Conservation (phyloP, 2,888 invertebrate genomes). For the Frankliniella intonsa region DNA sequence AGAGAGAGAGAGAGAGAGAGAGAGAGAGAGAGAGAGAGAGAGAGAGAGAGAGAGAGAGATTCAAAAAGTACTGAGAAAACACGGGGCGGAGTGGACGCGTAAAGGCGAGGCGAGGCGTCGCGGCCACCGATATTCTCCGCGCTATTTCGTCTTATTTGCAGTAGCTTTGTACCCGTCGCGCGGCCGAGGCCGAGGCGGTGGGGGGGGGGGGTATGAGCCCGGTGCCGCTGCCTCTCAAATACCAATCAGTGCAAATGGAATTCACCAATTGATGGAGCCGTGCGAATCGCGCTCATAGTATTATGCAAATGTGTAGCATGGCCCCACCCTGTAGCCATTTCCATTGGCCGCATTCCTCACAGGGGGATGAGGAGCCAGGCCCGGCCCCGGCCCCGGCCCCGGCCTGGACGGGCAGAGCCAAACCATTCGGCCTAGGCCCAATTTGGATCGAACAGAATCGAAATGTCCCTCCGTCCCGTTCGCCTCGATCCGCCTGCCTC, state of each 20-base stretch:
- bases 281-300: slow-evolving; percentile 17
- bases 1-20: background rate
- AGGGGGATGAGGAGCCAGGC: background rate
- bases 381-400: background rate
- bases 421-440: background rate
- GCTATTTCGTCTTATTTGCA: background rate
- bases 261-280: slow-evolving; percentile 24
- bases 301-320: slow-evolving; percentile 18
- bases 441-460: slow-evolving; percentile 10
- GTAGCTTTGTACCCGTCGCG: no score
- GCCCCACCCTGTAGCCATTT: background rate
- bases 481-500: background rate
- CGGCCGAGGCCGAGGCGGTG: background rate
- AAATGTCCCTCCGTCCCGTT: background rate
- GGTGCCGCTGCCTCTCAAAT: background rate
- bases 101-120: background rate
- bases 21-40: background rate
- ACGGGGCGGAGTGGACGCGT: background rate
- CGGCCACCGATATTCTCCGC: background rate
- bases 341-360: slow-evolving; percentile 13
- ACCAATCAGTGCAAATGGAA: slow-evolving; percentile 13
- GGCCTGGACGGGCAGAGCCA: background rate
- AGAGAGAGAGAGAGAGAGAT: background rate
- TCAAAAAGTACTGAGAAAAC: background rate
- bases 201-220: background rate